These are phyloP conservation scores for Alfaro cultratus DNA, from an alignment of 2,797 vertebrate species.

Conservation along the genomic window DNA sequence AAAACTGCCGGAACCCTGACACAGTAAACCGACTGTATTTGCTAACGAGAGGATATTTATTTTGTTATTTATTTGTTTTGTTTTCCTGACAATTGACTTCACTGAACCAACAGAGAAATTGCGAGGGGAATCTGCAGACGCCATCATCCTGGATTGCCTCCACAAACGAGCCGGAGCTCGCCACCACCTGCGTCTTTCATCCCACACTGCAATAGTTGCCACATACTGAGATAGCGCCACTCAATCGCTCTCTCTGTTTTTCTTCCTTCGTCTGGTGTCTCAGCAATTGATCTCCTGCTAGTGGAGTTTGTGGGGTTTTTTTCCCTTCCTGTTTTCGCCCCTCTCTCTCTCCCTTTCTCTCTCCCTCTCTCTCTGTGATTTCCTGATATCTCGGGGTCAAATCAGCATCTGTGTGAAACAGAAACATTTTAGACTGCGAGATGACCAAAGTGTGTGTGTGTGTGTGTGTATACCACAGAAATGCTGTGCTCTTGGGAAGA, in stretches of 20 bases:
- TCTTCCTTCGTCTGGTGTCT: conserved; percentile 49
- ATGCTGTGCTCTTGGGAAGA: conserved; percentile 89
- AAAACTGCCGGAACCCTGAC: not conserved
- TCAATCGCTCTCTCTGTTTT: conserved; percentile 47
- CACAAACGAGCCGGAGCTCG: conserved; percentile 57
- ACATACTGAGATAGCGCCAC: conserved; percentile 65
- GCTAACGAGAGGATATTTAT: not conserved
- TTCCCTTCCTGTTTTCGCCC: conserved; percentile 62
- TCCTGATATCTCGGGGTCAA: conserved; percentile 88
- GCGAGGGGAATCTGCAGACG: conserved; percentile 33
- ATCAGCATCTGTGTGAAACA: conserved; percentile 88
- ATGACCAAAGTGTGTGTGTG: conserved; percentile 68
- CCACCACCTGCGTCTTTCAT: conserved; percentile 64
- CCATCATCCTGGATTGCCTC: conserved; percentile 43
- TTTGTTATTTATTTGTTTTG: not conserved
- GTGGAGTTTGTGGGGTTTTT: not conserved
- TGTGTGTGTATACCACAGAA: conserved; percentile 73
- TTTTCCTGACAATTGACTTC: conserved; percentile 12
- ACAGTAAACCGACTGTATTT: not conserved
- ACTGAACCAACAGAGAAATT: conserved; percentile 19
- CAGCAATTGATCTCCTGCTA: conserved; percentile 72
- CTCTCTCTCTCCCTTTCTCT: conserved; percentile 46
- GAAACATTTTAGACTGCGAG: conserved; percentile 90
- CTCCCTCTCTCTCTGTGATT: conserved; percentile 71
- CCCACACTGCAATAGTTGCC: conserved; percentile 60